Base-by-base conservation (phyloP, 1,140 invertebrate species). In the Drosophila mayri region DNA sequence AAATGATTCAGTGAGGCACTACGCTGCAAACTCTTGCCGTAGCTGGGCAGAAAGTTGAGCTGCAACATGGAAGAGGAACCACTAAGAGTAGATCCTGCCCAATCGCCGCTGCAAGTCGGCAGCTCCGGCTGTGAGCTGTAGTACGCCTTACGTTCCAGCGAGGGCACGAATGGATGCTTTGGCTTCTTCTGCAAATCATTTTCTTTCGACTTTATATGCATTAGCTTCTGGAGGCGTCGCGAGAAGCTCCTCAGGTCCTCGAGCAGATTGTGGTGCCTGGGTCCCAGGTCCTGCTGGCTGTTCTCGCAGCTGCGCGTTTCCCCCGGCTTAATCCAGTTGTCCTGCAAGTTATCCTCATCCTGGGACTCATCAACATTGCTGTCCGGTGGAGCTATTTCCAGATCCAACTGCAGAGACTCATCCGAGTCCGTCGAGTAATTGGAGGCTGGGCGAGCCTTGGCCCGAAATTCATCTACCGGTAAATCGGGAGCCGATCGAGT, bases 241-340 rank as follows among this genome's bases (percentile, higher is more conserved):
- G 85, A 92, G 55, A 92, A 83, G 58, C 66, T 58, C 44, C 80
- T 90, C 8, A 92, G 49, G 41, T 92, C 91, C 38, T 90, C 80
- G 2, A 92, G 46, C 14, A 92, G 32, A 28, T 90, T 90, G 32
- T 73, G 63, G 10, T 81, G 78, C 25, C 85, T 87, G n/a, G 84
- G 81, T 10, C 47, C 67, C 44, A 91, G 12, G 6, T 88, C 81
- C 2, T 57, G 40, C 44, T 81, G 76, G 30, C 78, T 87, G 10
- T 91, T 80, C 32, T 84, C 86, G 28, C 76, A 88, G 64, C 92
- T 81, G 4, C 73, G 68, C 0, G 90, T 91, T 18, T 91, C 81
- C n/a, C 91, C 91, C 6, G 91, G 91, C 52, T 77, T 82, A 16
- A 92, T 92, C 91, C 91, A 92, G 40, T 91, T 91, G 32, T 85